phyloP scores from a whole-genome alignment of 2,797 vertebrate species.

The Loriculus beryllinus region DNA sequence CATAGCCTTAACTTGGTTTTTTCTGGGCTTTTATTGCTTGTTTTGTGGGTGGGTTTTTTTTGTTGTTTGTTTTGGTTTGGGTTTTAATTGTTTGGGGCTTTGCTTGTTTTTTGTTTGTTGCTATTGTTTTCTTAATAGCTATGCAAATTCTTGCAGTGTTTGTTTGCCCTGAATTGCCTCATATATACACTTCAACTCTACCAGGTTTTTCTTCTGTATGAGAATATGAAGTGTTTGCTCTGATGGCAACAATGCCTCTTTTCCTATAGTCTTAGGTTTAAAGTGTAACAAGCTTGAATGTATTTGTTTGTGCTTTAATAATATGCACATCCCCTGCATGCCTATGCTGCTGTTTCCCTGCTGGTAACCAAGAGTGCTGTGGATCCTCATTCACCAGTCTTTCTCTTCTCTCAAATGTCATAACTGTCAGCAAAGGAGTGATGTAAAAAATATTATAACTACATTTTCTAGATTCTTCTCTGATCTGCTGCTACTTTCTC shows the following conservation, averaged over 20 bases:
- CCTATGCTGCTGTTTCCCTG: neutral
- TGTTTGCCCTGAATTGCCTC: neutral
- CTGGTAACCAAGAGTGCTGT: neutral
- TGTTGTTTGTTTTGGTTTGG: neutral
- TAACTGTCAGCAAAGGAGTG: conserved; percentile 48
- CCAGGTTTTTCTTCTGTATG: neutral
- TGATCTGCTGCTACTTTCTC: conserved; percentile 42
- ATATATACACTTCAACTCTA: neutral
- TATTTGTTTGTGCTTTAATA: conserved; percentile 42
- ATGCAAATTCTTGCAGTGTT: neutral
- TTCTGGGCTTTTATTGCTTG: neutral
- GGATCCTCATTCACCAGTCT: conserved; percentile 26
- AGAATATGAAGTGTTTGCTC: neutral
- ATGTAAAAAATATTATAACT: conserved; percentile 60
- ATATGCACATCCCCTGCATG: conserved; percentile 9
- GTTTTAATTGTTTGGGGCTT: neutral
- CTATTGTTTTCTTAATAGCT: neutral
- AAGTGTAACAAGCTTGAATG: neutral
- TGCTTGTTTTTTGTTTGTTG: neutral
- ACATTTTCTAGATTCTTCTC: conserved; percentile 64
- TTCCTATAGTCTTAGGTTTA: neutral
- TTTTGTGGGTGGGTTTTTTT: neutral
- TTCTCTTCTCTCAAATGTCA: conserved; percentile 58
- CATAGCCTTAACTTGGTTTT: neutral
- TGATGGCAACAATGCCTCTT: neutral